Conservation (phyloP, 2,888 invertebrate species). For the Cryptophagus acutangulus region DNA sequence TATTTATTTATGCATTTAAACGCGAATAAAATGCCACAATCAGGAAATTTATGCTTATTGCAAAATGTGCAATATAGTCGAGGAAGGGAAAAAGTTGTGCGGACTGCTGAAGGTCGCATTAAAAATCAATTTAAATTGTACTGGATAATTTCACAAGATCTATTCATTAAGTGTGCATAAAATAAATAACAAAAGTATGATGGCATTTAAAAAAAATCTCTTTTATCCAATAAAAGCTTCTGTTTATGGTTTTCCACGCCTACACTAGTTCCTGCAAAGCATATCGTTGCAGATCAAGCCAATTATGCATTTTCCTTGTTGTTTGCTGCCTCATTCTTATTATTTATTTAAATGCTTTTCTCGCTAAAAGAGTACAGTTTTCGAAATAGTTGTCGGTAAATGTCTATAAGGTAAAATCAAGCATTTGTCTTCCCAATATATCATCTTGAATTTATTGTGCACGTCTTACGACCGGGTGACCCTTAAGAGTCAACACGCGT, state of each 20-base stretch:
- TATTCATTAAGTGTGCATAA: conserved; percentile 11
- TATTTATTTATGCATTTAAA: neutral
- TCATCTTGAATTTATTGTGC: conserved; percentile 1
- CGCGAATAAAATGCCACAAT: no score
- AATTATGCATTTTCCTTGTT: conserved; percentile 11
- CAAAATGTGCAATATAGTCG: no score
- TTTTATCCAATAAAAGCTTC: conserved; percentile 21
- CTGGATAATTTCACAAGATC: conserved; percentile 7
- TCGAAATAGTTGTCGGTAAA: no score
- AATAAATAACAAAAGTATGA: conserved; percentile 17
- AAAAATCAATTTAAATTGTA: conserved; percentile 7
- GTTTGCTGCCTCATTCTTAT: conserved; percentile 1
- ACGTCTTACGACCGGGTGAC: neutral
- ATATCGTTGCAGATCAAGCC: conserved; percentile 16
- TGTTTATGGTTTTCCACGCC: conserved; percentile 19
- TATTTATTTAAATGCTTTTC: neutral
- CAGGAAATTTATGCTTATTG: no score
- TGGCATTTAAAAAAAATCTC: conserved; percentile 12
- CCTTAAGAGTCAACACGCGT: conserved; percentile 9
- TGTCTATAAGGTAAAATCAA: no score
- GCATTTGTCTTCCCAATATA: no score
- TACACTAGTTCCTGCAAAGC: conserved; percentile 15
- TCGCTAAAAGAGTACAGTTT: neutral
- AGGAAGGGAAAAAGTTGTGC: no score
- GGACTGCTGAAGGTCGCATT: conserved; percentile 8